Conservation (phyloP, 2,797 vertebrate species). For the Lithobates pipiens region DNA sequence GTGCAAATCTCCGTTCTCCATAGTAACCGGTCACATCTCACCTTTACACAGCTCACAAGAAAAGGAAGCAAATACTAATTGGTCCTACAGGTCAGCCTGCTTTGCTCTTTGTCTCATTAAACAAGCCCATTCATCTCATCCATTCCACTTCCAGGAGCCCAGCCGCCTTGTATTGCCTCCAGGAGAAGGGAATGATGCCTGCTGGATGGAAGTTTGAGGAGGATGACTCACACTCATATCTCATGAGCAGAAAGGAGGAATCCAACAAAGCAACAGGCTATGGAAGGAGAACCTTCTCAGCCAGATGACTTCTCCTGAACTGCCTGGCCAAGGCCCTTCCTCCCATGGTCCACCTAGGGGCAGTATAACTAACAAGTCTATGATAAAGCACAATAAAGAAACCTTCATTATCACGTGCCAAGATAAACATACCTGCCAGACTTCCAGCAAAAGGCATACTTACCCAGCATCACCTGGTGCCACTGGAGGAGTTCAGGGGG, state of each 20-base stretch:
- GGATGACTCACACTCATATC: neutral
- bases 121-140: neutral
- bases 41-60: neutral
- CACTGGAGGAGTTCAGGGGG: neutral
- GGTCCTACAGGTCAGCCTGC: neutral
- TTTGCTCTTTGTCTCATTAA: neutral
- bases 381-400: constrained; percentile 28
- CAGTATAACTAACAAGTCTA: constrained; percentile 39
- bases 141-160: neutral
- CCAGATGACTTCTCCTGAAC: neutral
- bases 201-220: neutral
- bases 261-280: constrained; percentile 44
- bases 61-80: neutral
- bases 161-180: neutral
- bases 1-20: neutral
- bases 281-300: neutral
- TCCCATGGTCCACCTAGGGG: constrained; percentile 24
- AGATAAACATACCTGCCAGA: constrained; percentile 11
- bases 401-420: constrained; percentile 1
- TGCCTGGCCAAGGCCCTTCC: constrained; percentile 8
- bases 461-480: constrained; percentile 22
- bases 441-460: constrained; percentile 34
- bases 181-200: neutral
- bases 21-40: neutral
- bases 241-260: neutral